phyloP scores from a whole-genome alignment of 2,888 invertebrate genomes.

The Parnassius apollo region DNA sequence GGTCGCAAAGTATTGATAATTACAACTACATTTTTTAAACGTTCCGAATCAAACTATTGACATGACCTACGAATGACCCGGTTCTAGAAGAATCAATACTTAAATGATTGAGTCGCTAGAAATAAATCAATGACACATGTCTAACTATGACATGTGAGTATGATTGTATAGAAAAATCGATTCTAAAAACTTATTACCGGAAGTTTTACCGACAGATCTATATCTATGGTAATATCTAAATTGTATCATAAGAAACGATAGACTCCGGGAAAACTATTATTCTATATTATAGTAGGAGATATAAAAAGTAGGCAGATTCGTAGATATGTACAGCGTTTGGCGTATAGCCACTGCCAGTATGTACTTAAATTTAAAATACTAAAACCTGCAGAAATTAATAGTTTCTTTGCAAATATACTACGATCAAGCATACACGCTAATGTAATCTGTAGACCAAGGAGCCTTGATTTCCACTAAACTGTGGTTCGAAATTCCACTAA shows the following conservation, averaged over 20 bases:
- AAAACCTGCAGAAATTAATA: conserved; percentile 8
- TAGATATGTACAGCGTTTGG: conserved; percentile 16
- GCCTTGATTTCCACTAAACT: not conserved
- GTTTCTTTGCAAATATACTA: conserved; percentile 4
- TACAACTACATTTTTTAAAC: too few species aligned
- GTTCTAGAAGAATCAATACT: too few species aligned
- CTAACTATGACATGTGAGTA: conserved; percentile 10
- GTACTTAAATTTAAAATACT: conserved; percentile 7
- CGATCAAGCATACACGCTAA: conserved; percentile 3
- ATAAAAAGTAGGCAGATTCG: not conserved
- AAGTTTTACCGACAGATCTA: conserved; percentile 6
- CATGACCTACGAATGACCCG: too few species aligned
- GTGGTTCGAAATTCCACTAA: conserved; percentile 2
- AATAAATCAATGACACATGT: too few species aligned
- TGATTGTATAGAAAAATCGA: conserved; percentile 10
- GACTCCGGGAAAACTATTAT: not conserved
- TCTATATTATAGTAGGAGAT: not conserved
- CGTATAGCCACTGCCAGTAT: conserved; percentile 1
- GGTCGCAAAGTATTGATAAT: too few species aligned
- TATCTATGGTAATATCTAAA: conserved; percentile 14
- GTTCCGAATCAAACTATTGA: too few species aligned
- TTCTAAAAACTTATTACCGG: not conserved
- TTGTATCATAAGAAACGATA: not conserved
- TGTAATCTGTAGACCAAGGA: conserved; percentile 8
- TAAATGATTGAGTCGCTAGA: too few species aligned